Percentiles rank a stretch among this genome's conserved stretches.
phyloP scores from a whole-genome alignment of 1,140 invertebrate species.

The Mactra quadrangularis region DNA sequence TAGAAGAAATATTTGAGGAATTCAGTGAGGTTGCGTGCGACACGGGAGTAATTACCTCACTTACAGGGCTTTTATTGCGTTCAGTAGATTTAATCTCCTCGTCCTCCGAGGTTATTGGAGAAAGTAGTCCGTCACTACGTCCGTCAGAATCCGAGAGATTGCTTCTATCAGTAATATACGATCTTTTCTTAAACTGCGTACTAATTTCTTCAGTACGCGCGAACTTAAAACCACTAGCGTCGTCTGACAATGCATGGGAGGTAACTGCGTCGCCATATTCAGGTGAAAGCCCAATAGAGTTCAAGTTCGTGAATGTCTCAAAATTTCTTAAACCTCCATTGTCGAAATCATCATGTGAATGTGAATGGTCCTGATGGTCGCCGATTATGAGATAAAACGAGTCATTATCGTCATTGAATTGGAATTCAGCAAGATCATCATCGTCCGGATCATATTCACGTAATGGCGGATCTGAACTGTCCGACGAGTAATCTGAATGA shows the following conservation, averaged over 20 bases:
- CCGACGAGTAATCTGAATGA: slow-evolving; percentile 40
- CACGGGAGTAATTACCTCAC: background rate
- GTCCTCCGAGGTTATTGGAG: slow-evolving; percentile 45
- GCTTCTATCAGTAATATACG: slow-evolving; percentile 47
- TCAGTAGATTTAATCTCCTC: slow-evolving; percentile 8
- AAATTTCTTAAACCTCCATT: slow-evolving; percentile 54
- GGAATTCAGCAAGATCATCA: slow-evolving; percentile 53
- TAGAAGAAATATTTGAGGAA: background rate
- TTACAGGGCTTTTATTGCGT: background rate
- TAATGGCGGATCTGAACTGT: slow-evolving; percentile 53
- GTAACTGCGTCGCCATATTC: slow-evolving; percentile 54
- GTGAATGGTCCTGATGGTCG: background rate
- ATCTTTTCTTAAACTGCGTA: slow-evolving; percentile 43
- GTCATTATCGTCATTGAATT: slow-evolving; percentile 51
- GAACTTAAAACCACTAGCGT: slow-evolving; percentile 54
- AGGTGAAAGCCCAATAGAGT: slow-evolving; percentile 48
- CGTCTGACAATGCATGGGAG: slow-evolving; percentile 49
- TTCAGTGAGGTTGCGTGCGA: background rate
- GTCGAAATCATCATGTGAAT: slow-evolving; percentile 14
- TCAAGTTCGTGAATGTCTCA: slow-evolving; percentile 59
- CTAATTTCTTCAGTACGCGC: slow-evolving; percentile 56
- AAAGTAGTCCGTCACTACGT: slow-evolving; percentile 38
- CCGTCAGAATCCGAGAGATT: slow-evolving; percentile 47
- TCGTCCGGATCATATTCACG: slow-evolving; percentile 58
- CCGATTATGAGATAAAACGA: slow-evolving; percentile 51